Percentiles rank a stretch among this genome's conserved stretches.
Evolutionary conservation across 2,113 vertebrate species (phyloP).

Genomic region (Sterna hirundo): DNA sequence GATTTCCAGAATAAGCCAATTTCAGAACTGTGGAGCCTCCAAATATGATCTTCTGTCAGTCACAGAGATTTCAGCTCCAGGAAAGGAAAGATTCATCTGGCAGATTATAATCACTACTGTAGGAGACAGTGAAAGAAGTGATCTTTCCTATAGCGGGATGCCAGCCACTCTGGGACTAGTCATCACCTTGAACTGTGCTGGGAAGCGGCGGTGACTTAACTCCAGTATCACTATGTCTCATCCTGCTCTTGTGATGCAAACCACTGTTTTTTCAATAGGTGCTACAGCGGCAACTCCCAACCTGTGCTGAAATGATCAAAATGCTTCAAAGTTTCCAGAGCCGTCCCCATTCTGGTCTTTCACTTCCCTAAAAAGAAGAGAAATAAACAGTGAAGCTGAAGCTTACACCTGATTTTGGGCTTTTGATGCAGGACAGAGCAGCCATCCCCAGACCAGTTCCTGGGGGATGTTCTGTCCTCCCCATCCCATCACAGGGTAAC

Average conservation of each 20-base stretch:
- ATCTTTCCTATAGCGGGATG: background rate
- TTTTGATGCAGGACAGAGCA: background rate
- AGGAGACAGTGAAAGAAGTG: background rate
- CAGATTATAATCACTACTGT: slow-evolving; percentile 24
- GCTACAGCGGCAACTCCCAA: background rate
- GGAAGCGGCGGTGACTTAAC: background rate
- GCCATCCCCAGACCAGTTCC: background rate
- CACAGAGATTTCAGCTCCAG: slow-evolving; percentile 41
- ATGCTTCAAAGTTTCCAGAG: slow-evolving; percentile 18
- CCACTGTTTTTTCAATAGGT: slow-evolving; percentile 8
- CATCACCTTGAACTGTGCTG: slow-evolving; percentile 33
- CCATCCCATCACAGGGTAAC: background rate
- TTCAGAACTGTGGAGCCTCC: slow-evolving; percentile 55
- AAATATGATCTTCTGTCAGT: slow-evolving; percentile 55
- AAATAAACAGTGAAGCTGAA: background rate
- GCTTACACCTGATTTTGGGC: background rate
- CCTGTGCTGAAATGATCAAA: background rate
- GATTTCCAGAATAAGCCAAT: slow-evolving; percentile 57
- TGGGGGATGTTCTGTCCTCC: background rate
- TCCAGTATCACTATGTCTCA: slow-evolving; percentile 21
- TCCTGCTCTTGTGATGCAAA: slow-evolving; percentile 37
- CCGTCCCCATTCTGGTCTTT: background rate
- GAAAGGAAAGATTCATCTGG: slow-evolving; percentile 50
- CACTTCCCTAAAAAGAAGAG: background rate
- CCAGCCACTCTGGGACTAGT: slow-evolving; percentile 5